phyloP scores from a whole-genome alignment of 2,797 vertebrate species.

The Lerista edwardsae region DNA sequence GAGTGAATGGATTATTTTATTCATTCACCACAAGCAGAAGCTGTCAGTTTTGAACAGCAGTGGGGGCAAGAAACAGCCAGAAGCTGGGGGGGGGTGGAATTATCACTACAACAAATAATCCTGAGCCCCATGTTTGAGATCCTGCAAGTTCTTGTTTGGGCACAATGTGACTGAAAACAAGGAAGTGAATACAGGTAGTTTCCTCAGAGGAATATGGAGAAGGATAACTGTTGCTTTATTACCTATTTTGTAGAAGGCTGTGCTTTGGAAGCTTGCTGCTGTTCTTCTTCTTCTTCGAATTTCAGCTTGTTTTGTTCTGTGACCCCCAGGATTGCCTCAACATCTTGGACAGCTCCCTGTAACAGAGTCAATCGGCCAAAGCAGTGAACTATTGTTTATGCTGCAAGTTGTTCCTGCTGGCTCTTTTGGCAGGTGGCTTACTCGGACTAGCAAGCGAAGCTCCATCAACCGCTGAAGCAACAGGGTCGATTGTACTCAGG shows the following conservation, averaged over 20 bases:
- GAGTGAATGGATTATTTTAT: background rate
- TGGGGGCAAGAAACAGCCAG: no score
- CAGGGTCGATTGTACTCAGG: background rate
- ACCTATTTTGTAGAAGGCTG: slow-evolving; percentile 57
- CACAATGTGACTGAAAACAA: no score
- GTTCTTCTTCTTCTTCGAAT: slow-evolving; percentile 68
- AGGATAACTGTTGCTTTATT: slow-evolving; percentile 50
- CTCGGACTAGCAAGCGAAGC: background rate
- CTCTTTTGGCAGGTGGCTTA: background rate
- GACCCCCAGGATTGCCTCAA: slow-evolving; percentile 82
- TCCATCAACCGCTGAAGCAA: background rate
- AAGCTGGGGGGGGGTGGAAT: background rate
- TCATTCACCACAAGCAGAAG: background rate
- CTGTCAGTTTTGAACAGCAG: background rate
- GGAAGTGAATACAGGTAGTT: background rate
- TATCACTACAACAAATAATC: background rate
- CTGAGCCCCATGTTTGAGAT: no score
- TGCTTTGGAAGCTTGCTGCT: slow-evolving; percentile 43
- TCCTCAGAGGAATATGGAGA: no score
- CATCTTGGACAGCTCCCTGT: slow-evolving; percentile 77
- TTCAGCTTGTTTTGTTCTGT: slow-evolving; percentile 80
- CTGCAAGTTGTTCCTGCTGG: slow-evolving; percentile 42
- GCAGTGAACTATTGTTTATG: slow-evolving; percentile 52
- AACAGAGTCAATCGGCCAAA: slow-evolving; percentile 51
- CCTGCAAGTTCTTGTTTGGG: background rate